phyloP scores from a whole-genome alignment of 2,113 vertebrate species.

The Leiothrix lutea region DNA sequence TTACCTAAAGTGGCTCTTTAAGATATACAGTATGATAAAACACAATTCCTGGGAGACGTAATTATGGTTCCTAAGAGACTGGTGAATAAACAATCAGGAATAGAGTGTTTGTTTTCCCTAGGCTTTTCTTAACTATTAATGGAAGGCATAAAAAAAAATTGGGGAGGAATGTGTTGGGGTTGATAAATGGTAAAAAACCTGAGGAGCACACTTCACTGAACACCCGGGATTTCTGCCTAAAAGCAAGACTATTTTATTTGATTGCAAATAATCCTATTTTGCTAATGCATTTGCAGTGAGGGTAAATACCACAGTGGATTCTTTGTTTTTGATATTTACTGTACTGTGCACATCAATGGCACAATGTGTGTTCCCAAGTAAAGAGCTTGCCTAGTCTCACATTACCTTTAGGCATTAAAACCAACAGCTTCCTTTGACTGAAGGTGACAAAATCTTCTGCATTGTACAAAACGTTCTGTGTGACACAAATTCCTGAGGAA shows the following conservation, averaged over 20 bases:
- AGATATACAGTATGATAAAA: conserved; percentile 74
- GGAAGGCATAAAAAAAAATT: conserved; percentile 49
- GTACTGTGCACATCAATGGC: neutral
- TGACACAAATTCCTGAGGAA: neutral
- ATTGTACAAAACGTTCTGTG: neutral
- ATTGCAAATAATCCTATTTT: conserved; percentile 28
- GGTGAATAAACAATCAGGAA: conserved; percentile 60
- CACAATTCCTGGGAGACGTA: conserved; percentile 60
- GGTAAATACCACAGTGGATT: neutral
- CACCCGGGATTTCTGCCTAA: neutral
- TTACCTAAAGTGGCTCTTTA: conserved; percentile 69
- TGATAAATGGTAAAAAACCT: conserved; percentile 1
- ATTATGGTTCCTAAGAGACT: conserved; percentile 70
- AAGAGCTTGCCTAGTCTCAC: conserved; percentile 35
- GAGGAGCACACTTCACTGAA: neutral
- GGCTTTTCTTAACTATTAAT: conserved; percentile 44
- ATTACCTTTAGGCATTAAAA: neutral
- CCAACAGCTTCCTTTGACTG: neutral
- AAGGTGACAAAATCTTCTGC: neutral
- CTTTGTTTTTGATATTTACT: conserved; percentile 46
- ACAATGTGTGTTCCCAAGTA: neutral
- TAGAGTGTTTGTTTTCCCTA: conserved; percentile 53
- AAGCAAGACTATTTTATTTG: neutral
- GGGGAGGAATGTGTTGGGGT: neutral
- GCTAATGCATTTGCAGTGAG: neutral